Base-by-base conservation (phyloP, 64 coral and sea anemone genomes). In the Actinia tenebrosa region DNA sequence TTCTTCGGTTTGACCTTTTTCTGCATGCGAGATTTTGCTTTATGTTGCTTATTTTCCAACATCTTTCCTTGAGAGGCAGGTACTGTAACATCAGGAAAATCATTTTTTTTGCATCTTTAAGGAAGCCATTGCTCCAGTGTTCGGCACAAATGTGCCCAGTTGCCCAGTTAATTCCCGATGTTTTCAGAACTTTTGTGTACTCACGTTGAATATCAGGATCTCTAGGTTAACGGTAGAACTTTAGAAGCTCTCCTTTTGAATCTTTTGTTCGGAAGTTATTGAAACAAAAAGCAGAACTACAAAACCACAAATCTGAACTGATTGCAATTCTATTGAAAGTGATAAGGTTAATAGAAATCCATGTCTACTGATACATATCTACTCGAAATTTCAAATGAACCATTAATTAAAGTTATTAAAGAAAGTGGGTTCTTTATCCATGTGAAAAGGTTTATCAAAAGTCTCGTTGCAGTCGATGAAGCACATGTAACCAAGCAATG, bases 21-120 rank as follows among this genome's bases (percentile, higher is more conserved):
- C 64, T 71, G 64, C 42, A 45, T 80, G 78, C 78, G 78, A 11
- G 45, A 52, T 80, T 80, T 80, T 80, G 78, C 78, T 80, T 80
- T 80, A 80, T 80, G 45, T 80, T 45, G 42, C 78, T 80, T 80
- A 37, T 80, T 80, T 80, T 80, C 44, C 45, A 80, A 80, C 8
- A 80, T 45, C 43, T 46, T 46, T 80, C 45, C 45, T 80, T 80
- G 78, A 80, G 78, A 80, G 78, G 78, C 15, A 80, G 78, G 78
- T 80, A 80, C 42, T 80, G 78, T 44, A 80, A 13, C 5, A 71
- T 80, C 78, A 80, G 64, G 64, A 71, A 71, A 3, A 71, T 71
- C 3, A 64, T 64, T 64, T 64, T 18, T 17, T 14, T 11, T 55
- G 53, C 53, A 55, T 55, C 53, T 11, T 55, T 71, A 25, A n/a